Conservation (phyloP, 2,113 vertebrate species). For the Anolis sagrei region DNA sequence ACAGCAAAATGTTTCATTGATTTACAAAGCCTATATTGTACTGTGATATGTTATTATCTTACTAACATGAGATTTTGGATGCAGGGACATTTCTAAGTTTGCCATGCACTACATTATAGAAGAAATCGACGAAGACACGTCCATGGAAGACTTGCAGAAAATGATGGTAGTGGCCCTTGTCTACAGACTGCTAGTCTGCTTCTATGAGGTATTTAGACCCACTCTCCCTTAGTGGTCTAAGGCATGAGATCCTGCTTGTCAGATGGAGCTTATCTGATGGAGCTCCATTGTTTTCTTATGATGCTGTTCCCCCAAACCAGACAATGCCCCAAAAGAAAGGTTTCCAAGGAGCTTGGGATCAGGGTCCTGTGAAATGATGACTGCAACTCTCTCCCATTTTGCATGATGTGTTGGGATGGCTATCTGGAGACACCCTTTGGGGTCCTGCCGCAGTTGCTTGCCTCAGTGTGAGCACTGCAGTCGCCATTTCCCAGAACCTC, state of each 20-base stretch:
- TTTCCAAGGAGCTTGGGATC: too few relatives aligned
- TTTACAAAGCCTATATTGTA: neutral
- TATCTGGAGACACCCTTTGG: too few relatives aligned
- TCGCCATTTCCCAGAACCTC: too few relatives aligned
- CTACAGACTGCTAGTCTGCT: conserved; percentile 93
- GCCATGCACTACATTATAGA: conserved; percentile 96
- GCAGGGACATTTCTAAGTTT: conserved; percentile 94
- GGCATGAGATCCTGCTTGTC: neutral
- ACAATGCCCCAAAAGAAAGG: too few relatives aligned
- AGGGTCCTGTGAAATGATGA: too few relatives aligned
- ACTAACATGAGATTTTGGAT: conserved; percentile 52
- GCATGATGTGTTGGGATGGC: too few relatives aligned
- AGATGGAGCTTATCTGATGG: too few relatives aligned
- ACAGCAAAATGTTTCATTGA: neutral
- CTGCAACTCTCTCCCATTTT: too few relatives aligned
- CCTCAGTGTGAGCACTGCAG: too few relatives aligned
- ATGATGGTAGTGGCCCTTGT: conserved; percentile 95
- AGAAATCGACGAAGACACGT: conserved; percentile 96
- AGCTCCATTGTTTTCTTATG: too few relatives aligned
- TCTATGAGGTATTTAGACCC: conserved; percentile 87
- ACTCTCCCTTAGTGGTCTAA: neutral
- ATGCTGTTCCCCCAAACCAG: too few relatives aligned
- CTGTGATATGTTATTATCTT: neutral
- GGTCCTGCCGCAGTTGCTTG: too few relatives aligned
- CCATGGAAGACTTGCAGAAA: conserved; percentile 96